Evolutionary conservation across 2,888 invertebrate species (phyloP).

Genomic region (Cacoxenus indagator): DNA sequence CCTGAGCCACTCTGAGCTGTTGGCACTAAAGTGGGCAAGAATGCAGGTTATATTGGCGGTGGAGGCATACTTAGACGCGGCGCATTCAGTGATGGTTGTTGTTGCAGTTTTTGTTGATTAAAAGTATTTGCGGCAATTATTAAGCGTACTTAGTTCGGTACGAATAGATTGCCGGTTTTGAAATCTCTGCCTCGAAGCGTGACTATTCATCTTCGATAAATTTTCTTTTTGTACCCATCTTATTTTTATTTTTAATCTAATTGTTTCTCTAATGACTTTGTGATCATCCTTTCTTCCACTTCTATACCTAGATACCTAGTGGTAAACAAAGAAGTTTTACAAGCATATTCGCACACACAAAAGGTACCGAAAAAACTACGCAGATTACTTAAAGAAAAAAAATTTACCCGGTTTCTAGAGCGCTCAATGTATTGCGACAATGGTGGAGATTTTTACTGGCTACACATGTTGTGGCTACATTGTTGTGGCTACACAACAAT

Average conservation of each 20-base stretch:
- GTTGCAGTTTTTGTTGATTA: constrained; percentile 77
- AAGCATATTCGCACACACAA: too few relatives aligned
- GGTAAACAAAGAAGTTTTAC: too few relatives aligned
- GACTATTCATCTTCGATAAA: constrained; percentile 94
- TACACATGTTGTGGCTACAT: too few relatives aligned
- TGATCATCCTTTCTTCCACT: too few relatives aligned
- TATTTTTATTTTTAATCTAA: neutral
- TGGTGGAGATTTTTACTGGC: too few relatives aligned
- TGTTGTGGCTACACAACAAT: too few relatives aligned
- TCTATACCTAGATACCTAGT: too few relatives aligned
- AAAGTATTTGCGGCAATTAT: constrained; percentile 83
- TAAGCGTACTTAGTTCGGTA: constrained; percentile 73
- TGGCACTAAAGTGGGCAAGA: constrained; percentile 70
- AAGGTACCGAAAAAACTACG: too few relatives aligned
- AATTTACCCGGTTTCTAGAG: too few relatives aligned
- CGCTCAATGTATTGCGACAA: too few relatives aligned
- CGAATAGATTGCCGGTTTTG: constrained; percentile 72
- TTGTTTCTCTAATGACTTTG: too few relatives aligned
- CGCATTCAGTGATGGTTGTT: constrained; percentile 54
- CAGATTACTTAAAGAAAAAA: too few relatives aligned
- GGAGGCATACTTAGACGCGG: constrained; percentile 64
- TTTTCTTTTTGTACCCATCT: constrained; percentile 69
- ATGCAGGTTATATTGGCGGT: constrained; percentile 67
- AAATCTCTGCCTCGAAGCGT: constrained; percentile 91
- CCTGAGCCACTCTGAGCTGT: constrained; percentile 49